A percentile compares a stretch with the other conserved stretches of the same genome.
Conservation (phyloP, 1,140 invertebrate genomes). For the Hestina assimilis region DNA sequence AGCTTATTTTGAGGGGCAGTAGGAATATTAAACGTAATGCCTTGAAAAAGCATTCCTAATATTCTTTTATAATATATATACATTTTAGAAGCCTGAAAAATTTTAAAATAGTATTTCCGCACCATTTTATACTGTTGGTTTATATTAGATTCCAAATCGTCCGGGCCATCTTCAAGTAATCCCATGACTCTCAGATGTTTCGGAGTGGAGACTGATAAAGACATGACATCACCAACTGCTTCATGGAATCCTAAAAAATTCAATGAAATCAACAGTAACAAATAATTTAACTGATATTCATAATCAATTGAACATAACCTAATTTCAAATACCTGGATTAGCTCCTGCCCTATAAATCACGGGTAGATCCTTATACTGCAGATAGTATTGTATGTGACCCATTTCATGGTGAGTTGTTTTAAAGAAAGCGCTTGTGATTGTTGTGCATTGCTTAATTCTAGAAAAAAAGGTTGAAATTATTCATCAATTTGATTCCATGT, state of each 20-base stretch:
- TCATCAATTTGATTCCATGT: background rate
- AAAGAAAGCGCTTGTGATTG: slow-evolving; percentile 83
- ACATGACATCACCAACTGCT: slow-evolving; percentile 92
- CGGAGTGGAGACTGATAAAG: slow-evolving; percentile 88
- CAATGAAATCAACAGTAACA: too few species aligned
- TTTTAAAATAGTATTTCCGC: slow-evolving; percentile 12
- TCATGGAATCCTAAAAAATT: slow-evolving; percentile 88
- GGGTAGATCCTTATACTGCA: slow-evolving; percentile 84
- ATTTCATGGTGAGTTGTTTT: slow-evolving; percentile 88
- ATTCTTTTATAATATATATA: slow-evolving; percentile 1
- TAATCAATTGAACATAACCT: too few species aligned
- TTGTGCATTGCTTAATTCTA: slow-evolving; percentile 91
- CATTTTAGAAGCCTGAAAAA: background rate
- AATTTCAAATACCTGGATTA: slow-evolving; percentile 80
- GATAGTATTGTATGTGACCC: slow-evolving; percentile 86
- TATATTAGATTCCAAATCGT: slow-evolving; percentile 83
- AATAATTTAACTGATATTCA: too few species aligned
- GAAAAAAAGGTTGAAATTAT: slow-evolving; percentile 34
- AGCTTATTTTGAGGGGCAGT: too few species aligned
- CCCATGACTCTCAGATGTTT: slow-evolving; percentile 89
- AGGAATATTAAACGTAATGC: too few species aligned
- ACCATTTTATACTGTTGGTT: slow-evolving; percentile 87
- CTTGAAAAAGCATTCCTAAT: too few species aligned
- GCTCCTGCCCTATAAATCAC: slow-evolving; percentile 82
- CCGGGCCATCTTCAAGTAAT: slow-evolving; percentile 81